A percentile compares a stretch with the other conserved stretches of the same genome.
These are phyloP conservation scores for Sinonovacula constricta DNA, from an alignment of 1,140 invertebrate species.

Conservation along the genomic window DNA sequence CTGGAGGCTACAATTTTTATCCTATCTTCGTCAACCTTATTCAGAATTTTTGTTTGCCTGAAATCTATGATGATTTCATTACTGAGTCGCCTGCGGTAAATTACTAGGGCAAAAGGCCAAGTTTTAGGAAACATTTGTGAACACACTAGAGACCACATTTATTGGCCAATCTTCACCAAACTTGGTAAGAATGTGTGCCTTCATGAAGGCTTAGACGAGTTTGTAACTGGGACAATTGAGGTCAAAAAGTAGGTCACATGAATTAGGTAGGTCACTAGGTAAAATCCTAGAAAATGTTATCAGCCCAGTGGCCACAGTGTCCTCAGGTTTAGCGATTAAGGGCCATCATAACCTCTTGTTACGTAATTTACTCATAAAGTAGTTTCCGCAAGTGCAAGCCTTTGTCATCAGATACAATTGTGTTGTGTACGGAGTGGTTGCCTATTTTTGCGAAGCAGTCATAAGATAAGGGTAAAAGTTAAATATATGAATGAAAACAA, in stretches of 20 bases:
- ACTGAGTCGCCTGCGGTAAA: not conserved
- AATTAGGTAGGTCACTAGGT: too few species aligned
- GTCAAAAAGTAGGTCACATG: not conserved
- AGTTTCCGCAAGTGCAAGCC: too few species aligned
- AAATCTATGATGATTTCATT: not conserved
- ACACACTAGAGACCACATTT: not conserved
- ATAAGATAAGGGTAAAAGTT: too few species aligned
- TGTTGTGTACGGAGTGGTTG: too few species aligned
- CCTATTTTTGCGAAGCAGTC: too few species aligned
- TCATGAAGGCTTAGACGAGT: not conserved
- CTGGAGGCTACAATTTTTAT: not conserved
- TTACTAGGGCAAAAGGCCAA: not conserved
- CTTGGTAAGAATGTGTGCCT: not conserved
- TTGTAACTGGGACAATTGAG: not conserved
- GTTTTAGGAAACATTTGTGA: not conserved
- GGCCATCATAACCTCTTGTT: too few species aligned
- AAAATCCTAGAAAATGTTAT: not conserved
- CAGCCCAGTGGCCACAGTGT: not conserved
- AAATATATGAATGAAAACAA: too few species aligned
- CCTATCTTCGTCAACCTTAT: not conserved
- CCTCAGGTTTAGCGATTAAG: too few species aligned
- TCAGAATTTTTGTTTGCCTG: not conserved
- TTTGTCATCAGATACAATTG: too few species aligned
- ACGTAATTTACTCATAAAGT: too few species aligned
- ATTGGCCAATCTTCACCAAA: not conserved